These are phyloP conservation scores for Crotalus horridus DNA, from an alignment of 2,113 vertebrate genomes.

Conservation along the genomic window DNA sequence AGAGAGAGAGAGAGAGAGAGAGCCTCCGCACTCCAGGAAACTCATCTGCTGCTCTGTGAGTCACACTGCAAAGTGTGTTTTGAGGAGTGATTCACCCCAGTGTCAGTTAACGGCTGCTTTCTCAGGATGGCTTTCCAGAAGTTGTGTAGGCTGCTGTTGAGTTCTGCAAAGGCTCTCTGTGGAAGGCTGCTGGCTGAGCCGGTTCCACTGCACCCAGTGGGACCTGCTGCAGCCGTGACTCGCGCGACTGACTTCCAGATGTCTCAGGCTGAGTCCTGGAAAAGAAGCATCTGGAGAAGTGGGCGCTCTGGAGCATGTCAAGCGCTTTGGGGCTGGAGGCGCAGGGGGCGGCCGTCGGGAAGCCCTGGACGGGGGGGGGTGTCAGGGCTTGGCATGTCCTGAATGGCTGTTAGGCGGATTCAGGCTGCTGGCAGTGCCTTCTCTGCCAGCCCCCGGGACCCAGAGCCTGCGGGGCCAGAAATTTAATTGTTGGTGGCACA, in stretches of 20 bases:
- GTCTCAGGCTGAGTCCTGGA: neutral
- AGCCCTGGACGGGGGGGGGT: neutral
- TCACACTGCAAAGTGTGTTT: constrained; percentile 52
- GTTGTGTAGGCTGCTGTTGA: neutral
- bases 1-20: neutral
- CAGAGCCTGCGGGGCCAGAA: no score
- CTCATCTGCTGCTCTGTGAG: constrained; percentile 41
- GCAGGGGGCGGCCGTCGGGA: no score
- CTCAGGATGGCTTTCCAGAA: neutral
- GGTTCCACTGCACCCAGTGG: neutral
- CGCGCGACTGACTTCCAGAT: neutral
- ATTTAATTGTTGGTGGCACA: no score
- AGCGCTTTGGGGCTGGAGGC: no score
- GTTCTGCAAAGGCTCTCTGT: neutral
- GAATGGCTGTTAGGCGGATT: neutral
- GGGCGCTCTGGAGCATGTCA: neutral
- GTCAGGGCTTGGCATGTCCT: neutral
- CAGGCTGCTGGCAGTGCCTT: neutral
- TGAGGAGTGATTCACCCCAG: constrained; percentile 46
- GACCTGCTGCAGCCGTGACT: neutral
- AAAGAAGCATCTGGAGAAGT: neutral
- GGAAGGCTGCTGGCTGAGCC: neutral
- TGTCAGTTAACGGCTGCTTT: neutral
- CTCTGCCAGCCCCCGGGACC: no score
- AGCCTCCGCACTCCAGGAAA: constrained; percentile 37